These are phyloP conservation scores for Luffia ferchaultella DNA, from an alignment of 2,888 invertebrate genomes.

Conservation along the genomic window DNA sequence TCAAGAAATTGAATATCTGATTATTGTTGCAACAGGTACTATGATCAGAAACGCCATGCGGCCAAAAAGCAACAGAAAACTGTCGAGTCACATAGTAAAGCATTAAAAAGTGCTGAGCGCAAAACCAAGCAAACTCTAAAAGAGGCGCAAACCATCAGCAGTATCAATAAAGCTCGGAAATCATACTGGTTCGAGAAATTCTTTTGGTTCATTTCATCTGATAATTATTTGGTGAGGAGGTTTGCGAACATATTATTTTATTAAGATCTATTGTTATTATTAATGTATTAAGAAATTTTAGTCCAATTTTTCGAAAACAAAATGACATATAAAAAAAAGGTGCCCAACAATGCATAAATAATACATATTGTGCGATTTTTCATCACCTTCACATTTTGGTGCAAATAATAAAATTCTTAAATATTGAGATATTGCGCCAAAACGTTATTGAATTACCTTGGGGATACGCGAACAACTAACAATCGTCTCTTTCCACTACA, in stretches of 20 bases:
- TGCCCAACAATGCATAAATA: too few relatives aligned
- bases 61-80: constrained; percentile 97
- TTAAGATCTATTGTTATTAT: not conserved
- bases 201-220: constrained; percentile 97
- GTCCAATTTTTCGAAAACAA: not conserved
- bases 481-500: too few relatives aligned
- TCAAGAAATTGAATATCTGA: too few relatives aligned
- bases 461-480: too few relatives aligned
- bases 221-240: constrained; percentile 78
- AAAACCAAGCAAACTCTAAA: constrained; percentile 94
- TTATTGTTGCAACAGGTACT: too few relatives aligned
- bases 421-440: too few relatives aligned
- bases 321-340: too few relatives aligned
- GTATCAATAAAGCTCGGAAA: constrained; percentile 92
- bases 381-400: too few relatives aligned
- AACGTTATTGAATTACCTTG: too few relatives aligned
- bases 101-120: constrained; percentile 93
- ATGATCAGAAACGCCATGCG: constrained; percentile 88
- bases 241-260: constrained; percentile 1
- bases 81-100: constrained; percentile 90
- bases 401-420: too few relatives aligned
- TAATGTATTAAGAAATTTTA: not conserved
- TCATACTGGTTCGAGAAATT: constrained; percentile 99
- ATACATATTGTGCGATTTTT: too few relatives aligned
- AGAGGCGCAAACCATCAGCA: constrained; percentile 90